These are phyloP conservation scores for Phrynosoma blainvillii DNA, from an alignment of 2,113 vertebrate genomes.

Conservation along the genomic window DNA sequence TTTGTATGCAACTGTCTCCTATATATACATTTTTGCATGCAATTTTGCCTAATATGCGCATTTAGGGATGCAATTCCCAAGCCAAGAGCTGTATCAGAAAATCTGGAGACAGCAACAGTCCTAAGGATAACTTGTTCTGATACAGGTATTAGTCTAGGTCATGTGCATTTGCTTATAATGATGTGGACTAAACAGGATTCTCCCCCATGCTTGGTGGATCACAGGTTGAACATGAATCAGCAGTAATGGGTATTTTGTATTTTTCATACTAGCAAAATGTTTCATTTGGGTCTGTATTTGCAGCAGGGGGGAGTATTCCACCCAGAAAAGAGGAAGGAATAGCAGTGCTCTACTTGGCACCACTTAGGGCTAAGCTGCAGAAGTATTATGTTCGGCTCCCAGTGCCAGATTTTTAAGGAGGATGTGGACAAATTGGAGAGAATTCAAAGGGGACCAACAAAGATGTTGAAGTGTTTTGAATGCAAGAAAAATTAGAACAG, in stretches of 20 bases:
- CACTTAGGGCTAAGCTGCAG: slow-evolving; percentile 2
- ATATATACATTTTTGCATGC: neutral
- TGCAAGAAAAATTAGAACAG: slow-evolving; percentile 10
- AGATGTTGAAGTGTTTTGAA: slow-evolving; percentile 30
- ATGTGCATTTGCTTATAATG: neutral
- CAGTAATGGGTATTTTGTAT: neutral
- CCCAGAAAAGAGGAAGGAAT: neutral
- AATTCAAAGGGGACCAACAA: slow-evolving; percentile 28
- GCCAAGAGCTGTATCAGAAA: neutral
- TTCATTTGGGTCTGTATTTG: neutral
- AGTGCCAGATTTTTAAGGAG: slow-evolving; percentile 26
- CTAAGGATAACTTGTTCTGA: neutral
- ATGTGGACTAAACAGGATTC: neutral
- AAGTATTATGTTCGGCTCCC: slow-evolving; percentile 10
- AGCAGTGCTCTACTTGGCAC: slow-evolving; percentile 12
- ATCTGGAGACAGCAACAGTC: neutral
- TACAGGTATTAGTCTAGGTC: neutral
- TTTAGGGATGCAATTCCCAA: neutral
- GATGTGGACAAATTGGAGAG: slow-evolving; percentile 31
- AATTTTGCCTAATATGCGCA: neutral
- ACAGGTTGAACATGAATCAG: slow-evolving; percentile 3
- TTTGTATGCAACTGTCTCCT: neutral
- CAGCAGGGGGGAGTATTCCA: neutral
- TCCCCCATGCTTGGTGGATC: neutral
- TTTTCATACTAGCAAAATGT: neutral